These are phyloP conservation scores for Pangasius larnaudii DNA, from an alignment of 2,797 vertebrate species.

Conservation along the genomic window DNA sequence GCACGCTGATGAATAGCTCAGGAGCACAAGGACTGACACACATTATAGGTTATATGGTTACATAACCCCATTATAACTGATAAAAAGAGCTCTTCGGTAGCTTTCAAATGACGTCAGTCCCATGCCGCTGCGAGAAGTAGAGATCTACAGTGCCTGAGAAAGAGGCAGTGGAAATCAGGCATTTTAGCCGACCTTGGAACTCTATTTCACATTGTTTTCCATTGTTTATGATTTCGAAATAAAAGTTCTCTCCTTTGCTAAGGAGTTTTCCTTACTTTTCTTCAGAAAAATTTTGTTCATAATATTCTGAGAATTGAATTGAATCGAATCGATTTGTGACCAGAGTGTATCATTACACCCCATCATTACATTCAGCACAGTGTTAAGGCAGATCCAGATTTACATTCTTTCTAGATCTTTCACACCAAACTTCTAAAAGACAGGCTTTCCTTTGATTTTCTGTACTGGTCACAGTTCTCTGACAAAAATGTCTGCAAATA, in stretches of 20 bases:
- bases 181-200: slow-evolving; percentile 1
- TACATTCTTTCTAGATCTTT: not conserved
- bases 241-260: not conserved
- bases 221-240: not conserved
- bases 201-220: not conserved
- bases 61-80: not conserved
- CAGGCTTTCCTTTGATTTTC: not conserved
- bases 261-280: not conserved
- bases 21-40: not conserved
- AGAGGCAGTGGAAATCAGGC: not conserved
- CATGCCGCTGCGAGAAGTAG: no score
- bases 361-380: not conserved
- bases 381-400: not conserved
- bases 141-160: not conserved
- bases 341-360: not conserved
- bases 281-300: not conserved
- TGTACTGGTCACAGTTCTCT: not conserved
- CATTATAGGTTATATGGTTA: not conserved
- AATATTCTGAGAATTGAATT: not conserved
- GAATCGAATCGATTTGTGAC: not conserved
- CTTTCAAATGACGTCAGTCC: not conserved
- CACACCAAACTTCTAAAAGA: not conserved
- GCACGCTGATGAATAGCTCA: not conserved
- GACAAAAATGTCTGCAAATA: not conserved
- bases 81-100: not conserved